Base-by-base conservation (phyloP, 2,797 vertebrate genomes). In the Falco peregrinus region DNA sequence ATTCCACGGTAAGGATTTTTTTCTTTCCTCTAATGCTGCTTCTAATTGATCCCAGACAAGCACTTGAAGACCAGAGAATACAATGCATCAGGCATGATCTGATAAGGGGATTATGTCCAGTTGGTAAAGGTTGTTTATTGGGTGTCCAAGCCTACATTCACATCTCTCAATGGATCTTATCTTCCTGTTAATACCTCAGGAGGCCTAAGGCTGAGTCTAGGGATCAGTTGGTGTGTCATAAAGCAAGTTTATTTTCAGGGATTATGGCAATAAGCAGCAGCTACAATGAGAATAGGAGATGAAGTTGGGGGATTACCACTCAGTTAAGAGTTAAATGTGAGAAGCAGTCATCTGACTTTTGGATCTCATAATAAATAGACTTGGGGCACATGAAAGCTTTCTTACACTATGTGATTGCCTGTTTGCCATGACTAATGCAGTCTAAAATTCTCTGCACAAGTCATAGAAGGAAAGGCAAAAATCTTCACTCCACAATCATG, bases 21-120 rank as follows among this genome's bases (percentile, higher is more conserved):
- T 89, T 35, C 18, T 81, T 86, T 48, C 69, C 48, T 84, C 9
- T 87, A 73, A 63, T 26, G 17, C 29, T 87, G 35, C 19, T 93
- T 86, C 80, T 94, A 93, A 94, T 82, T 94, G 94, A 86, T 68
- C 60, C 50, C 70, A 85, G 81, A 89, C 92, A 93, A 87, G 45
- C 29, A 71, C 60, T 94, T 87, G 35, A 43, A 64, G 70, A 48
- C 22, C 43, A 61, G 31, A 85, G 47, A 89, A 90, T 78, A 82
- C 61, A 82, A 54, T 71, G 48, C 43, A 84, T 41, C 88, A 84
- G 78, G 75, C 19, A 47, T 57, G 64, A 93, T 90, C 90, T 93
- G 86, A 89, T 95, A 96, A 92, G 0, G 43, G 35, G 50, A 68
- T 43, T 79, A 86, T 85, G 51, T 25, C 67, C 48, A 50, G 43